Evolutionary conservation across 2,888 invertebrate species (phyloP), one percentile per base, ranked within the genome.

Genomic region (Tetranychus piercei): DNA sequence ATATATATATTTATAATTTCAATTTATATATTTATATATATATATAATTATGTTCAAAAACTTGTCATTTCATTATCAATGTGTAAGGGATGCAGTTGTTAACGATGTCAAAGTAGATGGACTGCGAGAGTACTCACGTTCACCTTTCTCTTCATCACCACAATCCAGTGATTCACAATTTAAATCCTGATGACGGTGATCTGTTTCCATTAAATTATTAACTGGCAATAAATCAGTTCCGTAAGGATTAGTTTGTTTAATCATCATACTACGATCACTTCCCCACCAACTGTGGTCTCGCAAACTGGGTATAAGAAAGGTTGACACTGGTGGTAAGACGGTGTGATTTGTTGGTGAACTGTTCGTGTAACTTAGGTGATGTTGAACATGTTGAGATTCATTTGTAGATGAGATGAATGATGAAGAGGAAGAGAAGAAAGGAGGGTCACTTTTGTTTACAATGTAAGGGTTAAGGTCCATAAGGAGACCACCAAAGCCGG

Each of bases 401-500:
- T n/a, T 74, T n/a, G 66, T 66, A 6, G 66, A 66, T 15, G 74
- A 74, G 74, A 34, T 34, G 64, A 66, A 43, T 67, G 66, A 67
- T 20, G 71, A 44, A 20, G 64, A 65, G 45, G 45, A 69, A 6
- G 72, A 74, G 20, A 22, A 20, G 15, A 20, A 43, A 34, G 73
- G n/a, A 20, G 23, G 22, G 74, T 78, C 77, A 76, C 64, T 76
- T 75, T 69, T 73, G 23, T 71, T 71, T 18, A 22, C 43, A 72
- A 70, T 73, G 73, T 72, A 75, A 73, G 74, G 71, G 64, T 76
- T 77, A 72, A 72, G 64, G 70, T 76, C 76, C 76, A 76, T 76
- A 43, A 76, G 18, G 23, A 73, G 69, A 45, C 44, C 74, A 67
- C 44, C 64, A 71, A 22, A 75, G 44, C 18, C 45, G 20, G 71